These are phyloP conservation scores for Antitype chi DNA, from an alignment of 2,888 invertebrate species.

Conservation along the genomic window DNA sequence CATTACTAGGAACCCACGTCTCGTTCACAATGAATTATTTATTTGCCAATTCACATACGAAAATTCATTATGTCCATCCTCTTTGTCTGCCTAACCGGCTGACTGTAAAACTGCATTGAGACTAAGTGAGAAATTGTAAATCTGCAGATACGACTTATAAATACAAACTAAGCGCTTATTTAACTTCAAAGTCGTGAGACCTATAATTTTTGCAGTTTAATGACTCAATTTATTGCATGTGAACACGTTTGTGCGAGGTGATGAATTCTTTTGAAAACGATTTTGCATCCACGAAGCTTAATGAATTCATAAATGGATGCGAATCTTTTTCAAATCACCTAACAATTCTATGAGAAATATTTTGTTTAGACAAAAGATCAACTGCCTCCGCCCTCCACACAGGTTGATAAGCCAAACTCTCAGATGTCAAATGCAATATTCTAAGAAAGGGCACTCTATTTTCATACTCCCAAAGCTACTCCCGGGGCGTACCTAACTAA, in stretches of 20 bases:
- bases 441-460: conserved; percentile 82
- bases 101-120: conserved; percentile 76
- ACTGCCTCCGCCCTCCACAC: conserved; percentile 62
- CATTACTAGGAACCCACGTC: conserved; percentile 82
- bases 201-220: conserved; percentile 73
- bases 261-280: conserved; percentile 59
- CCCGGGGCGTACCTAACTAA: conserved; percentile 84
- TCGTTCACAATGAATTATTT: conserved; percentile 87
- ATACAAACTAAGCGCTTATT: conserved; percentile 76
- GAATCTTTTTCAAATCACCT: conserved; percentile 30
- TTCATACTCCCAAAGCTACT: conserved; percentile 77
- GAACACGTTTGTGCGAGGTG: conserved; percentile 56
- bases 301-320: conserved; percentile 44
- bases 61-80: conserved; percentile 81
- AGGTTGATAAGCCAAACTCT: conserved; percentile 79
- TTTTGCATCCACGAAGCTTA: conserved; percentile 40
- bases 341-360: conserved; percentile 51
- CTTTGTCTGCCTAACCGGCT: conserved; percentile 77
- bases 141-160: conserved; percentile 75
- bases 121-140: conserved; percentile 81
- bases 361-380: conserved; percentile 75
- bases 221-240: conserved; percentile 74
- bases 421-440: conserved; percentile 85
- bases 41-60: conserved; percentile 82
- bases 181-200: conserved; percentile 70